Conservation (phyloP, 2,797 vertebrate genomes). For the Manis pentadactyla region DNA sequence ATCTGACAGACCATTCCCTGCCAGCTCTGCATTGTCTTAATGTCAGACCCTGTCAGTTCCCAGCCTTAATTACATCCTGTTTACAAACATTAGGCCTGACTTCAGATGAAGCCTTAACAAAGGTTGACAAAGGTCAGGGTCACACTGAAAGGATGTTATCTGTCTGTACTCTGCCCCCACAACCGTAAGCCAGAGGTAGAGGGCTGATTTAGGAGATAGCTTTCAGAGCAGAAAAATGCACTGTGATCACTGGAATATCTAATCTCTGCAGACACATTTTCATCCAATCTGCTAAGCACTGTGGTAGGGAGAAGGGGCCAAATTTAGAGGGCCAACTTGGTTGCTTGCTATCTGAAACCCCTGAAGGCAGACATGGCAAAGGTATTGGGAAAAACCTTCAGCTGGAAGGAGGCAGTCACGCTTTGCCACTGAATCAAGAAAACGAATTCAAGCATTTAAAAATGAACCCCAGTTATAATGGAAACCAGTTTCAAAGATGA, state of each 20-base stretch:
- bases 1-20: constrained; percentile 93
- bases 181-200: constrained; percentile 84
- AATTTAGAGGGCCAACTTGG: constrained; percentile 41
- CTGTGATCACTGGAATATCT: constrained; percentile 76
- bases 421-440: constrained; percentile 62
- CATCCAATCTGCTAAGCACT: constrained; percentile 60
- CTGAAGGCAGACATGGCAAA: constrained; percentile 47
- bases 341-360: constrained; percentile 68
- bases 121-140: constrained; percentile 94
- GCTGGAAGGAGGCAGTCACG: constrained; percentile 52
- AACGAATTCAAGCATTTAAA: constrained; percentile 21
- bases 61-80: constrained; percentile 99
- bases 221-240: constrained; percentile 70
- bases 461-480: background rate
- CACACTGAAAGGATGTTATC: constrained; percentile 92
- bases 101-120: constrained; percentile 92
- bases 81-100: constrained; percentile 95
- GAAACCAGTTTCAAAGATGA: background rate
- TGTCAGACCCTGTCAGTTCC: constrained; percentile 94
- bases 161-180: constrained; percentile 88
- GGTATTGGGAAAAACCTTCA: constrained; percentile 69
- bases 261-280: constrained; percentile 80
- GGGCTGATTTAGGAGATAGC: constrained; percentile 84
- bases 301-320: background rate
- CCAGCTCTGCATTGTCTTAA: constrained; percentile 91